Conservation (phyloP, 2,113 vertebrate species). For the Alligator mississippiensis region DNA sequence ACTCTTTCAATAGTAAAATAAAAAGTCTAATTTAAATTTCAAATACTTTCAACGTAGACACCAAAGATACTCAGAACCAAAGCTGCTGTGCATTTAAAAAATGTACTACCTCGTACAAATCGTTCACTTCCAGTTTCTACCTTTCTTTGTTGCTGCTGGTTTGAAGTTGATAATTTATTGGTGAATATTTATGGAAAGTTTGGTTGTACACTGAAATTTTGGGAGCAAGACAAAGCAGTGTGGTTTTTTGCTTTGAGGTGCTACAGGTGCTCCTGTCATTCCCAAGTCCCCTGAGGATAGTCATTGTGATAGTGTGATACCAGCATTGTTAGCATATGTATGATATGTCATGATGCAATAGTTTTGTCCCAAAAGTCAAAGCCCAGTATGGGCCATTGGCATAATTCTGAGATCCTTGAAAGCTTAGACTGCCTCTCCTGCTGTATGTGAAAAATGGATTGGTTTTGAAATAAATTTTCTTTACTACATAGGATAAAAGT, state of each 20-base stretch:
- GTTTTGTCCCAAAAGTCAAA: neutral
- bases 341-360: neutral
- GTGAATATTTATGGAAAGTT: neutral
- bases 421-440: slow-evolving; percentile 2
- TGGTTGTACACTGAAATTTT: neutral
- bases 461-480: neutral
- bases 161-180: neutral
- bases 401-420: neutral
- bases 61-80: neutral
- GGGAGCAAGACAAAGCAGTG: neutral
- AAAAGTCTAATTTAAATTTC: neutral
- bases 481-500: neutral
- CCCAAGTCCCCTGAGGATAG: neutral
- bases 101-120: neutral
- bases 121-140: neutral
- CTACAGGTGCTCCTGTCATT: slow-evolving; percentile 29
- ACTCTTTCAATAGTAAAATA: neutral
- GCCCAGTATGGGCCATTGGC: neutral
- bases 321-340: neutral
- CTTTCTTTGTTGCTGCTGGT: slow-evolving; percentile 26
- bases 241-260: slow-evolving; percentile 22
- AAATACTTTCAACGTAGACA: neutral
- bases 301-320: slow-evolving; percentile 16
- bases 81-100: neutral
- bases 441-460: neutral